phyloP scores from a whole-genome alignment of 2,797 vertebrate species.

The Emys orbicularis region DNA sequence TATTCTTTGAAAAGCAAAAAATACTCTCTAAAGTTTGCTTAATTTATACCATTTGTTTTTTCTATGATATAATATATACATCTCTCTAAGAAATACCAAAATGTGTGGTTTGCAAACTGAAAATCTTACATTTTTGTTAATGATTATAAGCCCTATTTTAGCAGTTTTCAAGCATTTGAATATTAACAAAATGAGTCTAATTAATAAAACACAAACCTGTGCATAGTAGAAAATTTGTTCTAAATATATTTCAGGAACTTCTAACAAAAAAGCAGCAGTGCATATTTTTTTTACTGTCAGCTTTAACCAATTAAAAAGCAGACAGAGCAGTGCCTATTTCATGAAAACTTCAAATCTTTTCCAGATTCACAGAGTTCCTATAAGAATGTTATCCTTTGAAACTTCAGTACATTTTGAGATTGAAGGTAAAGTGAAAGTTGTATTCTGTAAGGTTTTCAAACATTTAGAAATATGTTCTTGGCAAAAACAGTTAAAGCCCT shows the following conservation, averaged over 20 bases:
- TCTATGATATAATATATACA: conserved; percentile 6
- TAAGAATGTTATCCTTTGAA: conserved; percentile 14
- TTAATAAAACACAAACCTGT: conserved; percentile 49
- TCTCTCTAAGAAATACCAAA: conserved; percentile 45
- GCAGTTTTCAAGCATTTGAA: conserved; percentile 26
- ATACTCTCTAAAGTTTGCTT: neutral
- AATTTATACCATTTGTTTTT: conserved; percentile 12
- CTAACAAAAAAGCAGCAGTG: conserved; percentile 22
- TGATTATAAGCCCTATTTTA: conserved; percentile 29
- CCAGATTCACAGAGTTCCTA: neutral
- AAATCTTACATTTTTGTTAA: conserved; percentile 18
- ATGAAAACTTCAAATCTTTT: conserved; percentile 48
- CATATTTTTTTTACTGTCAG: neutral
- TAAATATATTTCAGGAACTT: conserved; percentile 41
- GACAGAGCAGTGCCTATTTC: conserved; percentile 8
- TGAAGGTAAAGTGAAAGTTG: neutral
- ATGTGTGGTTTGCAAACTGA: conserved; percentile 26
- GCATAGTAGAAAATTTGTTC: conserved; percentile 15
- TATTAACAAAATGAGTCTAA: conserved; percentile 51
- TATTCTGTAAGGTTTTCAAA: conserved; percentile 26
- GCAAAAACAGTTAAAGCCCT: neutral
- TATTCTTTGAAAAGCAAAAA: conserved; percentile 2
- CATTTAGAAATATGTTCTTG: neutral
- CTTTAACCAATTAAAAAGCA: conserved; percentile 58
- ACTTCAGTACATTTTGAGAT: conserved; percentile 25